Conservation (phyloP, 2,888 invertebrate species). For the Stenchaetothrips biformis region DNA sequence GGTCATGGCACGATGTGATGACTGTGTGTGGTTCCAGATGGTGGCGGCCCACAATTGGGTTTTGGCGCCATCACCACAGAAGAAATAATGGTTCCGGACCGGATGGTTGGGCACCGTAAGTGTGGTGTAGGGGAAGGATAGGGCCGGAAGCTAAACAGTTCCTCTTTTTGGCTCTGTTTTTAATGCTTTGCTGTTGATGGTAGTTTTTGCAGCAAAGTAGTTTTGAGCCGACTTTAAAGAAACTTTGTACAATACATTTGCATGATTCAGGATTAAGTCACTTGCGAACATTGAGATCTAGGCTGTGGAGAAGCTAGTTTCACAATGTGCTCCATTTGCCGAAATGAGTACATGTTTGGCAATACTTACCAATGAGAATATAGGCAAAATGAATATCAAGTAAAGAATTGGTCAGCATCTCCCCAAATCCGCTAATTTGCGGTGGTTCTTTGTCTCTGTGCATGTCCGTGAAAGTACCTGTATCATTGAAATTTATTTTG, state of each 20-base stretch:
- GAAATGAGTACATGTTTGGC: too few relatives aligned
- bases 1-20: conserved; percentile 18
- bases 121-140: conserved; percentile 19
- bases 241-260: neutral
- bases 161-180: neutral
- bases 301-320: too few relatives aligned
- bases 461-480: neutral
- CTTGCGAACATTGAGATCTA: too few relatives aligned
- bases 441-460: conserved; percentile 9
- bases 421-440: conserved; percentile 11
- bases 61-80: conserved; percentile 16
- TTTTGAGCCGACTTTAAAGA: neutral
- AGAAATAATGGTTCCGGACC: conserved; percentile 18
- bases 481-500: neutral
- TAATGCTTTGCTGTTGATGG: conserved; percentile 17
- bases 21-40: conserved; percentile 24
- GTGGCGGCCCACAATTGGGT: conserved; percentile 22
- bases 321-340: too few relatives aligned
- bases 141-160: conserved; percentile 3
- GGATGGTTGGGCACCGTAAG: conserved; percentile 24
- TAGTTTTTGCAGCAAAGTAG: conserved; percentile 25
- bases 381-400: neutral
- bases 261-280: neutral
- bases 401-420: neutral
- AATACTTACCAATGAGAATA: neutral